Base-by-base conservation (phyloP, 2,113 vertebrate species). In the Podarcis cretensis region DNA sequence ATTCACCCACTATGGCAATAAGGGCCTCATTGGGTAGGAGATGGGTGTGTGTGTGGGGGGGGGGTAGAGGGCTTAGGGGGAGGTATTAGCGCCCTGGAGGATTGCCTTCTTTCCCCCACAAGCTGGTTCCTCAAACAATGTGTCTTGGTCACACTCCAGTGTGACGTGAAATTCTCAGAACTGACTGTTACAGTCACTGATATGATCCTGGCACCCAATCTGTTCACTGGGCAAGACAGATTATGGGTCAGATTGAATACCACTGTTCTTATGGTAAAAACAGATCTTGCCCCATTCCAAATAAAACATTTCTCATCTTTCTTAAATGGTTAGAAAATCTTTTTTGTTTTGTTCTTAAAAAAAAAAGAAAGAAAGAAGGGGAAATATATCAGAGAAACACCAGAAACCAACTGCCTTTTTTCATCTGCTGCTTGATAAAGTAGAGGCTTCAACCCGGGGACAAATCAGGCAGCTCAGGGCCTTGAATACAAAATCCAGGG, bases 341-440 rank as follows among this genome's bases (percentile, higher is more conserved):
- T 12, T 54, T 54, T 54, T 54, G 43, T 54, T 10, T 54, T 54
- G 48, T 54, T 54, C 9, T 12, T 54, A 2, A 54, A 54, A 54
- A 48, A 48, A 48, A 40, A 7, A 40, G 37, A 40, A 63, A 63
- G 12, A 25, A 85, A 35, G 81, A 16, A 4, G 14, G 23, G 54
- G 40, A 32, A 91, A 85, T 90, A 90, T 48, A 82, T 87, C 40
- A 89, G 90, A 87, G 80, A 81, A 93, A 91, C 87, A 89, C 74
- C 74, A 83, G 90, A n/a, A 92, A 78, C 54, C 91, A 95, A 94
- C 92, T 94, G 94, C 37, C 93, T 95, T 95, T 94, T 95, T 90
- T 95, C 94, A 94, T 91, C 93, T 92, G 14, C 25, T 79, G 79
- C 83, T 86, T 92, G 91, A 95, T 93, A 83, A 91, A 87, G 85